Percentiles rank a stretch among this genome's conserved stretches.
Evolutionary conservation across 2,888 invertebrate species (phyloP).

Genomic region (Apodemia mormo): DNA sequence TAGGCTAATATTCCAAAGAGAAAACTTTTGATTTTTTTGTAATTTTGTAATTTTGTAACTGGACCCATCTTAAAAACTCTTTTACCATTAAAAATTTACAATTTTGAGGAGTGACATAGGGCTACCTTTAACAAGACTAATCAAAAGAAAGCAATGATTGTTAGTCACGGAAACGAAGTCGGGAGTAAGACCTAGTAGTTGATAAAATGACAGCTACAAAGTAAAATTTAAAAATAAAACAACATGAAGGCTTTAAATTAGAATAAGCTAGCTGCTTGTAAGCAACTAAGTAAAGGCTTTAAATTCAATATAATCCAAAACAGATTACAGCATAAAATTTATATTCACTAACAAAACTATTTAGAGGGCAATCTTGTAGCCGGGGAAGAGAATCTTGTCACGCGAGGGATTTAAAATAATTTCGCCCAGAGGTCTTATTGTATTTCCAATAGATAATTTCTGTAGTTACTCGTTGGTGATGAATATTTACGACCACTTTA

Average conservation of each 20-base stretch:
- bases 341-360: slow-evolving; percentile 30
- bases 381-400: slow-evolving; percentile 31
- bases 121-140: too few relatives aligned
- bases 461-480: slow-evolving; percentile 25
- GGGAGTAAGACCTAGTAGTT: too few relatives aligned
- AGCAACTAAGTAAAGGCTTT: neutral
- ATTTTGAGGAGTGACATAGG: too few relatives aligned
- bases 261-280: neutral
- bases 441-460: slow-evolving; percentile 23
- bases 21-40: too few relatives aligned
- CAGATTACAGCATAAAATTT: slow-evolving; percentile 18
- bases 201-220: too few relatives aligned
- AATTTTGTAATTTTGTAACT: too few relatives aligned
- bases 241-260: neutral
- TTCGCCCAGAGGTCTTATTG: slow-evolving; percentile 30
- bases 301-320: slow-evolving; percentile 17
- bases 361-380: slow-evolving; percentile 33
- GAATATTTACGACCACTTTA: slow-evolving; percentile 32
- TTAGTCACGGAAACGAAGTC: too few relatives aligned
- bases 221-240: neutral
- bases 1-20: too few relatives aligned
- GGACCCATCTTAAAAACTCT: too few relatives aligned
- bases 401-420: slow-evolving; percentile 35
- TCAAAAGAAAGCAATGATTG: too few relatives aligned
- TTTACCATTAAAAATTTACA: too few relatives aligned